These are phyloP conservation scores for Enteromius paludinosus DNA, from an alignment of 2,797 vertebrate species.

Conservation along the genomic window DNA sequence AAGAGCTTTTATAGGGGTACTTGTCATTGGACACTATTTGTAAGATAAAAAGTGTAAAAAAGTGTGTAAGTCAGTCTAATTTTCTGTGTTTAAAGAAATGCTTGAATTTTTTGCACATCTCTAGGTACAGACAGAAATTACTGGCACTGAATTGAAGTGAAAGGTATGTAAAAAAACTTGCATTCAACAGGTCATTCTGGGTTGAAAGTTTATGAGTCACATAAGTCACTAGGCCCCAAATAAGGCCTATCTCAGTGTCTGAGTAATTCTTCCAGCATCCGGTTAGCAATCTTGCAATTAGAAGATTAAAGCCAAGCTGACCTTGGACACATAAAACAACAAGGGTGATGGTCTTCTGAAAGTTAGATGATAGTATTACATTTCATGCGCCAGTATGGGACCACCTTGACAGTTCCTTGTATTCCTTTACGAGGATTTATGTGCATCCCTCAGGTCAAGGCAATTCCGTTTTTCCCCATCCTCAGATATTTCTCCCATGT, in stretches of 20 bases:
- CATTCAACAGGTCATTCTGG: slow-evolving; percentile 78
- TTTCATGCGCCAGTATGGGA: slow-evolving; percentile 72
- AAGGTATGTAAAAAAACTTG: slow-evolving; percentile 77
- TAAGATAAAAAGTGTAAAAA: not conserved
- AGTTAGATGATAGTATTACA: slow-evolving; percentile 78
- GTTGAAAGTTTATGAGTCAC: slow-evolving; percentile 83
- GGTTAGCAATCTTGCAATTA: slow-evolving; percentile 76
- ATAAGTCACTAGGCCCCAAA: slow-evolving; percentile 81
- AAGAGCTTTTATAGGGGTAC: not conserved
- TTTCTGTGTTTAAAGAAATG: not conserved
- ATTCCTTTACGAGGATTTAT: slow-evolving; percentile 63
- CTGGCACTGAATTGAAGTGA: not conserved
- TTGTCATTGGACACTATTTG: not conserved
- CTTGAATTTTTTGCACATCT: not conserved
- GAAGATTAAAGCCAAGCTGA: slow-evolving; percentile 76
- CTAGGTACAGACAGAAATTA: not conserved
- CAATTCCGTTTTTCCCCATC: not conserved
- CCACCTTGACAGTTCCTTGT: slow-evolving; percentile 83
- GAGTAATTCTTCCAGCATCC: slow-evolving; percentile 78
- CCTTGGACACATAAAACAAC: slow-evolving; percentile 80
- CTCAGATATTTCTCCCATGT: not conserved
- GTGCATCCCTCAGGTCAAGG: slow-evolving; percentile 23
- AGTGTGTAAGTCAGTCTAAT: too few relatives aligned
- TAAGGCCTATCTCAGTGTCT: slow-evolving; percentile 77
- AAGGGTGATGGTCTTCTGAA: slow-evolving; percentile 77